phyloP scores from a whole-genome alignment of 2,797 vertebrate genomes.

The Intellagama lesueurii region DNA sequence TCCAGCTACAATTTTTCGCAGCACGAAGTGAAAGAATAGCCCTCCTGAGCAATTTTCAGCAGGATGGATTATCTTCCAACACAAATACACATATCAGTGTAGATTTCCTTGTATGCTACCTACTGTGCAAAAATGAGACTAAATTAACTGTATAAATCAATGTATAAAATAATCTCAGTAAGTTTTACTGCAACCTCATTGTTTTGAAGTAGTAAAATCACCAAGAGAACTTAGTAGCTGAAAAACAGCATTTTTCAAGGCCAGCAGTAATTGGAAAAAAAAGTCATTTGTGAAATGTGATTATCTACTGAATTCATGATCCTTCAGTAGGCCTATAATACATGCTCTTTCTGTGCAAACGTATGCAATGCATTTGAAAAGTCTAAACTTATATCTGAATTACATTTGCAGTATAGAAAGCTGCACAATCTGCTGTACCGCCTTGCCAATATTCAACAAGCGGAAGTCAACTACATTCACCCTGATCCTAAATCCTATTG shows the following conservation, averaged over 20 bases:
- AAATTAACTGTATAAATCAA: constrained; percentile 13
- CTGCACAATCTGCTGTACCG: background rate
- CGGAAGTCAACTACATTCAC: background rate
- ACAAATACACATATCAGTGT: background rate
- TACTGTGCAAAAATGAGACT: background rate
- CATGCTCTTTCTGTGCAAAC: accelerated
- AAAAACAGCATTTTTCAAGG: background rate
- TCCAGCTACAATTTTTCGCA: accelerated
- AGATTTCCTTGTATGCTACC: background rate
- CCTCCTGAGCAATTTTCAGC: background rate
- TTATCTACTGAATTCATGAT: background rate
- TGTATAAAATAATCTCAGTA: background rate
- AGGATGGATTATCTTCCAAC: accelerated
- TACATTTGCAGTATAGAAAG: background rate
- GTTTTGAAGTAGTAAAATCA: background rate
- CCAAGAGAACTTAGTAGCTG: background rate
- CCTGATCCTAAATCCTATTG: background rate
- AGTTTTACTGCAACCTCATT: background rate
- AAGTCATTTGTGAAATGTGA: background rate
- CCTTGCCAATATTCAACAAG: background rate
- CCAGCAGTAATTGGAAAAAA: background rate
- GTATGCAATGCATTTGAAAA: background rate
- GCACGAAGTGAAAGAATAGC: background rate
- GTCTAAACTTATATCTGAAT: background rate
- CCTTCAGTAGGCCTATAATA: background rate